Base-by-base conservation (phyloP, 2,797 vertebrate genomes). In the Aplochiton taeniatus region DNA sequence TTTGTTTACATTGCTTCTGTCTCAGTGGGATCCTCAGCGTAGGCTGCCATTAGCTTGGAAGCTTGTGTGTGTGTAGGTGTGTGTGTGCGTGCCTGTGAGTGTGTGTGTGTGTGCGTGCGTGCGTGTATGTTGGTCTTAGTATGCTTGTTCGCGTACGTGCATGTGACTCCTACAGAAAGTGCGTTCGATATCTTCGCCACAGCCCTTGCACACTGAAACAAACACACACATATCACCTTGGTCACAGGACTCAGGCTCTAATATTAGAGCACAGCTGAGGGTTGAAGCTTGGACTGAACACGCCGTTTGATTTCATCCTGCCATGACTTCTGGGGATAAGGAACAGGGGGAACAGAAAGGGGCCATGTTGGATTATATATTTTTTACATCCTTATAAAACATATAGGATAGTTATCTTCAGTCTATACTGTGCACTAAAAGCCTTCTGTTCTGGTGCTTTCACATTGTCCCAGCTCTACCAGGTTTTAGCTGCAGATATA, bases 241-340 rank as follows among this genome's bases (percentile, higher is more conserved):
- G 82, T 77, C 78, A 84, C 71, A 83, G 69, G 73, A 83, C 78
- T 50, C 60, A 50, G 59, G 45, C 66, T 73, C 79, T 87, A 85
- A 83, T 82, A 82, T 85, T 81, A 87, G 76, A 65, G 19, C 19
- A 6, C 70, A 75, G 73, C 70, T 71, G 70, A 70, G 45, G 65
- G 10, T 52, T 17, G 52, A 51, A 14, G 57, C 16, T 56, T 56
- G 17, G 17, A 46, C 8, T 59, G 41, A 11, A 61, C 58, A 53
- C 48, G 17, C 46, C 49, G 50, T 17, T n/a, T 47, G 61, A 45
- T 46, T 16, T 9, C 42, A 52, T 41, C 4, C 10, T n/a, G 17
- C 45, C 44, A 14, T 41, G 1, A 9, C 10, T 51, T 31, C 31
- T 31, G 6, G 31, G 31, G 9, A 47, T 9, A 52, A 50, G n/a